These are phyloP conservation scores for Mus pahari DNA, from an alignment of 2,113 vertebrate species.

Conservation along the genomic window DNA sequence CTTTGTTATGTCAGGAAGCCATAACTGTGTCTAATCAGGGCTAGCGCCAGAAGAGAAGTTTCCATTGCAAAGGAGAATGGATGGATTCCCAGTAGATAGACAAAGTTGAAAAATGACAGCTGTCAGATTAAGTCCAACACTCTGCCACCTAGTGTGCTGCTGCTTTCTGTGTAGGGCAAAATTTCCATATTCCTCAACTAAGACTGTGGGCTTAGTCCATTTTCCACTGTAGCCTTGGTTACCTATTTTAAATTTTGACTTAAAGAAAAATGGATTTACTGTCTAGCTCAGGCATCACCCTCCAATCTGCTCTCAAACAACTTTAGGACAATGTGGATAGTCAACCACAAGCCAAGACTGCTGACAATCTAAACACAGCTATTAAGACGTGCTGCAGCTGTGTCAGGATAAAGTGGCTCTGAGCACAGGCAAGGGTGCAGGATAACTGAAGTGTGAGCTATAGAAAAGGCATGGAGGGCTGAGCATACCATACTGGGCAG, in stretches of 20 bases:
- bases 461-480: neutral
- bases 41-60: neutral
- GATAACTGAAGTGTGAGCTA: neutral
- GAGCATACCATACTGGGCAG: neutral
- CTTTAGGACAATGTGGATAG: neutral
- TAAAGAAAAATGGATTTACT: slow-evolving; percentile 23
- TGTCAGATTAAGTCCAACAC: neutral
- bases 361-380: neutral
- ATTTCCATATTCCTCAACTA: neutral
- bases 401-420: neutral
- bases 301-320: neutral
- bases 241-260: neutral
- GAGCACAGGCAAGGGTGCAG: neutral
- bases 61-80: neutral
- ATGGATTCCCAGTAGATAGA: neutral
- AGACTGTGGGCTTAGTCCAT: neutral
- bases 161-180: neutral
- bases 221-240: neutral
- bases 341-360: neutral
- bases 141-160: neutral
- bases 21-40: neutral
- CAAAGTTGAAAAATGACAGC: neutral
- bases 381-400: neutral
- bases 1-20: neutral
- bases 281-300: neutral